Percentiles rank a stretch among this genome's conserved stretches.
Evolutionary conservation across 2,888 invertebrate species (phyloP).

Genomic region (Gymnosoma rotundatum): DNA sequence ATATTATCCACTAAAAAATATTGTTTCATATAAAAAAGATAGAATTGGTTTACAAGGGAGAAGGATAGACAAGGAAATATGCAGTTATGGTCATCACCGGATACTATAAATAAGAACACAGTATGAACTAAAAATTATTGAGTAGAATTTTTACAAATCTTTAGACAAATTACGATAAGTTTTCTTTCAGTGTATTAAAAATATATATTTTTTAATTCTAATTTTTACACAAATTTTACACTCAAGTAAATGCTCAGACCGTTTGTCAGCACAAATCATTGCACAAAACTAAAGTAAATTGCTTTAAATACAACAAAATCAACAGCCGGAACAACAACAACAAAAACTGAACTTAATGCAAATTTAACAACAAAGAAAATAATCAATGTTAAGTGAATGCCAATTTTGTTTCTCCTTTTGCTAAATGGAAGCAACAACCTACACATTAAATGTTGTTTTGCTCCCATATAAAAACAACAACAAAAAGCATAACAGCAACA

Average conservation of each 20-base stretch:
- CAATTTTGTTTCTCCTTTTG: conserved; percentile 44
- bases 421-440: conserved; percentile 69
- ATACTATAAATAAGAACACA: too few species aligned
- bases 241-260: conserved; percentile 41
- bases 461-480: conserved; percentile 46
- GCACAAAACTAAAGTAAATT: conserved; percentile 54
- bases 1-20: too few species aligned
- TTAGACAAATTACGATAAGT: background rate
- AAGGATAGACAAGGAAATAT: too few species aligned
- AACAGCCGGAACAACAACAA: background rate
- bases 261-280: conserved; percentile 63
- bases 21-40: too few species aligned
- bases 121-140: too few species aligned
- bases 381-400: conserved; percentile 65
- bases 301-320: conserved; percentile 41
- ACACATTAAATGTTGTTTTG: conserved; percentile 63
- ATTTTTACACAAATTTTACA: conserved; percentile 35
- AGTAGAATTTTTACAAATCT: too few species aligned
- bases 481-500: conserved; percentile 21
- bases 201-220: conserved; percentile 16
- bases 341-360: conserved; percentile 32
- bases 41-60: too few species aligned
- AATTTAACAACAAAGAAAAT: conserved; percentile 34
- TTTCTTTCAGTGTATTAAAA: conserved; percentile 32
- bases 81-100: too few species aligned